Evolutionary conservation across 2,113 vertebrate genomes (phyloP).

Genomic region (Ovis canadensis): DNA sequence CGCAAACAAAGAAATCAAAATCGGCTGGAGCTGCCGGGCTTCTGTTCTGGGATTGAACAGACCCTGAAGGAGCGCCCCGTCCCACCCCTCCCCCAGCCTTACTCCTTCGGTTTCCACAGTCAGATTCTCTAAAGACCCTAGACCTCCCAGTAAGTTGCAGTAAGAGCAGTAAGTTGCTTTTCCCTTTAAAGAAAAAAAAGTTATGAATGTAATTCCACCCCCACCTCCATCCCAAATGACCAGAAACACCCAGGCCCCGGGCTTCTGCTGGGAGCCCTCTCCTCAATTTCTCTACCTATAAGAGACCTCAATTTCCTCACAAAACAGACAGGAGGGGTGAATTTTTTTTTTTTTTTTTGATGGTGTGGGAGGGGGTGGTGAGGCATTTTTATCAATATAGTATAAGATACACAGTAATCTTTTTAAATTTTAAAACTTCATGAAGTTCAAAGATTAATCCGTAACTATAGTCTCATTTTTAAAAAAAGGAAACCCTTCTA

Average conservation of each 20-base stretch:
- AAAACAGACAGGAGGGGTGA: not conserved
- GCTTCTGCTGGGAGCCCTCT: not conserved
- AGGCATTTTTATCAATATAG: not conserved
- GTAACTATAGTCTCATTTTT: not conserved
- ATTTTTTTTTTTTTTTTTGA: not conserved
- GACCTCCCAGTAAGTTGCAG: not conserved
- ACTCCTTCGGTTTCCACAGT: not conserved
- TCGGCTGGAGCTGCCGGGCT: not conserved
- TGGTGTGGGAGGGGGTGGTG: not conserved
- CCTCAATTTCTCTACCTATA: not conserved
- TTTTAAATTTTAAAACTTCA: not conserved
- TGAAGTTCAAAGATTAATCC: not conserved
- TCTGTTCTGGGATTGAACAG: conserved; percentile 48
- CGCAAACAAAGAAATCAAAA: conserved; percentile 38
- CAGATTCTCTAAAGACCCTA: not conserved
- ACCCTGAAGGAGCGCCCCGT: not conserved
- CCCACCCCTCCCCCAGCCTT: not conserved
- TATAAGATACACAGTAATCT: not conserved
- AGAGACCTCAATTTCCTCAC: not conserved
- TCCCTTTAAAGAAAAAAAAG: not conserved
- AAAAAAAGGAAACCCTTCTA: not conserved
- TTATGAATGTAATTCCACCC: not conserved
- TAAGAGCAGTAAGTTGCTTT: not conserved
- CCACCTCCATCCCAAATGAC: not conserved
- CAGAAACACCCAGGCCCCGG: not conserved